phyloP scores from a whole-genome alignment of 2,113 vertebrate genomes.

The Tupaia tana region DNA sequence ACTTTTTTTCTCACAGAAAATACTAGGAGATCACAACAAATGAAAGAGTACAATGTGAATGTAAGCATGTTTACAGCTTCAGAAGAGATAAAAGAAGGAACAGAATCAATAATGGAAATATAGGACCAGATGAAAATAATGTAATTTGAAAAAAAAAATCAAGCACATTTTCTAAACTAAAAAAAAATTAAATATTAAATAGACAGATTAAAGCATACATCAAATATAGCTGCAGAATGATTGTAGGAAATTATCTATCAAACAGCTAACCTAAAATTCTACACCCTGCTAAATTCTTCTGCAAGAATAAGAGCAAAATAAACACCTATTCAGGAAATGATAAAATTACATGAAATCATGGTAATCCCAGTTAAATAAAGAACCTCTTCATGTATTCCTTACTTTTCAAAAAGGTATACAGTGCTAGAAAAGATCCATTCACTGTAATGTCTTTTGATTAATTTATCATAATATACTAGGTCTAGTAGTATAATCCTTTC shows the following conservation, averaged over 20 bases:
- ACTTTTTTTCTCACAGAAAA: neutral
- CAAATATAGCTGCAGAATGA: neutral
- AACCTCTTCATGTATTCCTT: neutral
- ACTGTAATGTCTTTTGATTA: neutral
- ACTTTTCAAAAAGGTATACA: neutral
- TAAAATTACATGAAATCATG: neutral
- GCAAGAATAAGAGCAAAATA: neutral
- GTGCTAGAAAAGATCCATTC: neutral
- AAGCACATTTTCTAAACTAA: neutral
- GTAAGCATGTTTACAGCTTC: slow-evolving; percentile 22
- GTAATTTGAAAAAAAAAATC: neutral
- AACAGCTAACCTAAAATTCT: neutral
- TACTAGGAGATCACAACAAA: neutral
- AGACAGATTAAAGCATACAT: neutral
- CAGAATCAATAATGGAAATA: neutral
- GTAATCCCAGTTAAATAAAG: neutral
- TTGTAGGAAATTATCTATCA: neutral
- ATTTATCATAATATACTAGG: neutral
- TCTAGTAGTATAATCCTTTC: neutral
- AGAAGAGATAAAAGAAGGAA: neutral
- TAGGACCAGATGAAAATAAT: neutral
- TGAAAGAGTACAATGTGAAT: neutral
- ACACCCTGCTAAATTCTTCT: neutral
- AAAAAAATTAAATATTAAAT: slow-evolving; percentile 11
- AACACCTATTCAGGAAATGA: neutral